Evolutionary conservation across 2,797 vertebrate species (phyloP).

Genomic region (Emydoidea blandingii): DNA sequence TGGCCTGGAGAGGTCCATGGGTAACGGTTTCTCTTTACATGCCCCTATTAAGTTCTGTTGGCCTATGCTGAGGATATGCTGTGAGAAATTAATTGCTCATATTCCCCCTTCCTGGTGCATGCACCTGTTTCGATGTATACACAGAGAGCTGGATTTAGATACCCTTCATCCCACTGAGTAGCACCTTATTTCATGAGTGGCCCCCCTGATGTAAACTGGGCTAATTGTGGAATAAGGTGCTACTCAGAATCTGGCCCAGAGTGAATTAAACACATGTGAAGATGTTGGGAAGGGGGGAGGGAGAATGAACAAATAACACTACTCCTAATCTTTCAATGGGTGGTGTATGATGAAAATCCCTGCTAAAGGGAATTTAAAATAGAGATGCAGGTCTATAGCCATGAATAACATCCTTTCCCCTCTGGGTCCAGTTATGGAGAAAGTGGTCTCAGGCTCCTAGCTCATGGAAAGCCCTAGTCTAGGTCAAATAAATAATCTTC

Average conservation of each 20-base stretch:
- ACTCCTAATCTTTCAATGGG: too few species aligned
- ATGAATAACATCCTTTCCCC: neutral
- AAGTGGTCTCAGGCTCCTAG: neutral
- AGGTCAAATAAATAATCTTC: neutral
- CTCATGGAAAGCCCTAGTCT: neutral
- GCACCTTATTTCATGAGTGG: neutral
- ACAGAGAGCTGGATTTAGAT: neutral
- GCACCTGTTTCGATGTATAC: neutral
- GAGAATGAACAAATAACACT: too few species aligned
- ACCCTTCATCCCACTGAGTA: neutral
- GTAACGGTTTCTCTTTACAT: rapidly evolving
- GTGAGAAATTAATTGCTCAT: neutral
- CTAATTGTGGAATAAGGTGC: too few species aligned
- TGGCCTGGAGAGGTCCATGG: too few species aligned
- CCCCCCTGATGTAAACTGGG: rapidly evolving
- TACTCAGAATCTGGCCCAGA: rapidly evolving
- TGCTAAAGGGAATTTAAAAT: neutral
- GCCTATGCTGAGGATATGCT: neutral
- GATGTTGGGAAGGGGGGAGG: too few species aligned
- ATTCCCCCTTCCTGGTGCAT: neutral
- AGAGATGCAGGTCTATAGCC: neutral
- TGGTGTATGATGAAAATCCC: neutral
- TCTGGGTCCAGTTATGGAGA: neutral
- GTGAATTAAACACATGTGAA: neutral
- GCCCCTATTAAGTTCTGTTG: neutral